phyloP scores from a whole-genome alignment of 2,888 invertebrate species.

The Perizoma affinitatum region DNA sequence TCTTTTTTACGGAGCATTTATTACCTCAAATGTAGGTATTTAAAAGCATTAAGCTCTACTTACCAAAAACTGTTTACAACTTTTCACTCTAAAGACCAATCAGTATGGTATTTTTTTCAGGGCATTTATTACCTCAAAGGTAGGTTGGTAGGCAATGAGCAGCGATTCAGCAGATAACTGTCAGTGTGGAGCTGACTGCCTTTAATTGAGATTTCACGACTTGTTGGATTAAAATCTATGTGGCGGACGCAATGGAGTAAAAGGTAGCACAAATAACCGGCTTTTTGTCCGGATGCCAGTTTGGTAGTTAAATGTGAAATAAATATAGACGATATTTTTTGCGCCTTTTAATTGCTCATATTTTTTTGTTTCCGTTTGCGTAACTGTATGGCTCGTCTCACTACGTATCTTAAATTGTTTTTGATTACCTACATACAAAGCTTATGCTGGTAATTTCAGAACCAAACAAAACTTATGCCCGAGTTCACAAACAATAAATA shows the following conservation, averaged over 20 bases:
- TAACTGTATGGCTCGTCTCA: too few species aligned
- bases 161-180: constrained; percentile 28
- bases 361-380: too few species aligned
- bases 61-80: background rate
- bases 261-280: constrained; percentile 20
- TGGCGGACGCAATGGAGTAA: constrained; percentile 12
- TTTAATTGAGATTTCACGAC: constrained; percentile 39
- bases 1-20: too few species aligned
- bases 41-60: constrained; percentile 15
- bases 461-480: too few species aligned
- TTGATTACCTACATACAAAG: too few species aligned
- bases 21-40: too few species aligned
- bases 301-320: constrained; percentile 29
- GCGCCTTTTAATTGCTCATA: background rate
- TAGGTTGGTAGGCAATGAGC: constrained; percentile 15
- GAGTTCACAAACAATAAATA: too few species aligned
- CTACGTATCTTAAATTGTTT: too few species aligned
- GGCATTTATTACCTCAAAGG: too few species aligned
- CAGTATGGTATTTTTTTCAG: too few species aligned
- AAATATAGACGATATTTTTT: constrained; percentile 2
- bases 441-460: too few species aligned
- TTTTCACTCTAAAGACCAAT: background rate
- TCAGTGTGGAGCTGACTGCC: constrained; percentile 35
- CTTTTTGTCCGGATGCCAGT: constrained; percentile 20
- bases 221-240: constrained; percentile 31